Percentiles rank a stretch among this genome's conserved stretches.
These are phyloP conservation scores for Acipenser oxyrinchus DNA, from an alignment of 2,797 vertebrate species.

Conservation along the genomic window DNA sequence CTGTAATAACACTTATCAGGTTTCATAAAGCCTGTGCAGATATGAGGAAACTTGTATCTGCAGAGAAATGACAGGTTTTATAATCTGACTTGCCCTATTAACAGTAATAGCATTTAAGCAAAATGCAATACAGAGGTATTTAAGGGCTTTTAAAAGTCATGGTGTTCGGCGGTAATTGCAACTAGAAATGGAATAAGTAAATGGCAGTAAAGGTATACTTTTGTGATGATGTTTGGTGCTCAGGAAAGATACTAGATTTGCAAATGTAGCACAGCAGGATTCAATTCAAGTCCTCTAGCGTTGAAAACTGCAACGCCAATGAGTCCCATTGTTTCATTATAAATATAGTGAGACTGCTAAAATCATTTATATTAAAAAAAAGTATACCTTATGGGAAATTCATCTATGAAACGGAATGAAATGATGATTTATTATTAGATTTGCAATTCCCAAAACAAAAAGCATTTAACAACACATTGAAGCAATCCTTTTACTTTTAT, in stretches of 20 bases:
- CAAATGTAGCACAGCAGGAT: no score
- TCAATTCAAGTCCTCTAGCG: no score
- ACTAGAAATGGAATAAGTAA: no score
- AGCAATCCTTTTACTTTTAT: no score
- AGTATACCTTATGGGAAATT: neutral
- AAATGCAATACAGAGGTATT: constrained; percentile 12
- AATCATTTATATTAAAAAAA: neutral
- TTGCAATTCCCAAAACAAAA: neutral
- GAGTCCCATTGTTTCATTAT: no score
- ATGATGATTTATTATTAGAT: neutral
- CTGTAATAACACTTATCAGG: constrained; percentile 21
- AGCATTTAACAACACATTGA: neutral
- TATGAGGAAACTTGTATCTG: constrained; percentile 19
- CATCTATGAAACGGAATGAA: neutral
- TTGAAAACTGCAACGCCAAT: no score
- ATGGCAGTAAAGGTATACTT: no score
- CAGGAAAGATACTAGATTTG: no score
- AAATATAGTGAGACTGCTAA: no score
- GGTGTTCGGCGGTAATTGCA: neutral
- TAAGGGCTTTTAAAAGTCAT: constrained; percentile 18
- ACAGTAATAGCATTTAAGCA: constrained; percentile 28
- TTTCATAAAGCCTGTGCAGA: constrained; percentile 21
- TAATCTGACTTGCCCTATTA: constrained; percentile 20
- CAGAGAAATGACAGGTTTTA: constrained; percentile 25
- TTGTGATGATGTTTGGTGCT: no score